A percentile compares a stretch with the other conserved stretches of the same genome.
Conservation (phyloP, 2,888 invertebrate species). For the Netelia fuscicornis region DNA sequence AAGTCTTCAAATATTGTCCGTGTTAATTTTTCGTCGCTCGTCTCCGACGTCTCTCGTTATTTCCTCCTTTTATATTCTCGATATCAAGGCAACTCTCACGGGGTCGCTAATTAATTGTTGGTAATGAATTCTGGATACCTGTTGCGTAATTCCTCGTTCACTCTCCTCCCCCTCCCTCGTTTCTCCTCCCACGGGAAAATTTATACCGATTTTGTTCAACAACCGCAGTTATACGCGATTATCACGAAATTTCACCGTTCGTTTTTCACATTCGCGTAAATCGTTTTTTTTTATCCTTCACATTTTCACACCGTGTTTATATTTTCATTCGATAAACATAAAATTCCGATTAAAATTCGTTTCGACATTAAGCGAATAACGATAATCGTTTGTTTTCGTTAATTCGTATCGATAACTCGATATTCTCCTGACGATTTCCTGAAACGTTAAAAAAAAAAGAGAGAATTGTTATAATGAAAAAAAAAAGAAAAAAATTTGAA, state of each 20-base stretch:
- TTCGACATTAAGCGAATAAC: too few species aligned
- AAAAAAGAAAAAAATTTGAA: constrained; percentile 10
- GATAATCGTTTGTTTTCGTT: too few species aligned
- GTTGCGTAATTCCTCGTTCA: constrained; percentile 71
- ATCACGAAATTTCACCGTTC: background rate
- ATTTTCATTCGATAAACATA: too few species aligned
- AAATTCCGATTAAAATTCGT: too few species aligned
- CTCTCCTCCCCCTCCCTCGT: too few species aligned
- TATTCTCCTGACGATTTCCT: too few species aligned
- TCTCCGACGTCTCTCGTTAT: constrained; percentile 67
- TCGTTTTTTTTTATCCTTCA: background rate
- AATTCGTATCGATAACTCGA: too few species aligned
- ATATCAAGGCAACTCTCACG: constrained; percentile 65
- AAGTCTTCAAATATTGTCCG: background rate
- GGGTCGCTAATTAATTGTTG: constrained; percentile 77
- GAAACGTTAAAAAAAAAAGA: too few species aligned
- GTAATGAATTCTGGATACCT: constrained; percentile 73
- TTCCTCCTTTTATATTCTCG: constrained; percentile 66
- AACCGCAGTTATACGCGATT: constrained; percentile 8
- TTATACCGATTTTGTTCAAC: constrained; percentile 32
- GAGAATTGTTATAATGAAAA: too few species aligned
- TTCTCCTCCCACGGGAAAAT: background rate
- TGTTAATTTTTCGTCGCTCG: constrained; percentile 51
- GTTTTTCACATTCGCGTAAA: constrained; percentile 12
- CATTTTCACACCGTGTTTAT: too few species aligned